Evolutionary conservation across 2,888 invertebrate species (phyloP).

Genomic region (Pediacus dermestoides): DNA sequence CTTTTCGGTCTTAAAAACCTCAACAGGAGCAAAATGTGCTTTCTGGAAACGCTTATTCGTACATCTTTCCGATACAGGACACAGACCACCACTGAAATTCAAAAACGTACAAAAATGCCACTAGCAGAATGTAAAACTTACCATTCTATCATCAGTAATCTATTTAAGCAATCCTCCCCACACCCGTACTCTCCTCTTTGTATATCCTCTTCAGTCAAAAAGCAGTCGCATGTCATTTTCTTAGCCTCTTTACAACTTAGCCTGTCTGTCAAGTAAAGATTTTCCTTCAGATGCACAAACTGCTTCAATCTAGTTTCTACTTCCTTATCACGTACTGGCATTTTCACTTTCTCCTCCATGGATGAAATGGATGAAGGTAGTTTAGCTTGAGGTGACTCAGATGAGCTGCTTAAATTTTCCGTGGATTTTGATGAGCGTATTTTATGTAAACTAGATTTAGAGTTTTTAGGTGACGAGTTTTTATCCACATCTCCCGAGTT

Average conservation of each 20-base stretch:
- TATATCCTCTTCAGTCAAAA: slow-evolving; percentile 81
- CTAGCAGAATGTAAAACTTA: too few species aligned
- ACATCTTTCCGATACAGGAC: slow-evolving; percentile 85
- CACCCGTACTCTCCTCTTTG: slow-evolving; percentile 82
- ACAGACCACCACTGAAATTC: slow-evolving; percentile 73
- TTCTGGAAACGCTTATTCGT: slow-evolving; percentile 93
- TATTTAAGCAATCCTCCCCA: slow-evolving; percentile 94
- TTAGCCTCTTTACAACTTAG: slow-evolving; percentile 86
- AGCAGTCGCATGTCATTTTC: slow-evolving; percentile 94
- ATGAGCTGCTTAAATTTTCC: slow-evolving; percentile 20
- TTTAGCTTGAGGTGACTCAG: neutral
- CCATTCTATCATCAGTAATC: slow-evolving; percentile 98
- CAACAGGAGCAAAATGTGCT: slow-evolving; percentile 76
- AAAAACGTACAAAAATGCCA: slow-evolving; percentile 9
- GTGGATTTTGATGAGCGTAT: slow-evolving; percentile 20
- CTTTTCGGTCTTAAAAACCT: slow-evolving; percentile 85
- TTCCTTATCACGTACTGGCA: too few species aligned
- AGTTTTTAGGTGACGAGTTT: slow-evolving; percentile 2
- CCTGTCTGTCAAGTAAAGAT: slow-evolving; percentile 79
- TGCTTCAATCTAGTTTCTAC: slow-evolving; percentile 64
- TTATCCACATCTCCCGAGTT: slow-evolving; percentile 38
- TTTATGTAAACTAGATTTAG: slow-evolving; percentile 18
- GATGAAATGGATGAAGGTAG: neutral
- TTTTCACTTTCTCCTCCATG: slow-evolving; percentile 26
- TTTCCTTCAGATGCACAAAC: slow-evolving; percentile 79